These are phyloP conservation scores for Epinotia bilunana DNA, from an alignment of 2,888 invertebrate species.

Conservation along the genomic window DNA sequence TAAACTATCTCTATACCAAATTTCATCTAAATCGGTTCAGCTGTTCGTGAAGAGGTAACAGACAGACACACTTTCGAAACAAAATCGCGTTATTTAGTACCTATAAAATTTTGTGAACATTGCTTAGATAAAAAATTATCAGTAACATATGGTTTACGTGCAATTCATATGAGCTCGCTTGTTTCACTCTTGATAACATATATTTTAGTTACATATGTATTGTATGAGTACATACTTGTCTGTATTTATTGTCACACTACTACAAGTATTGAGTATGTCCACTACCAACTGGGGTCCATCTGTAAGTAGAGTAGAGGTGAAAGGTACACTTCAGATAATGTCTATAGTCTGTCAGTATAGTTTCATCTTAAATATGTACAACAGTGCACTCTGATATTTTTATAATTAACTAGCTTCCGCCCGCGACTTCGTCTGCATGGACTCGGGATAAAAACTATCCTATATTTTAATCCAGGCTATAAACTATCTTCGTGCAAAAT, in stretches of 20 bases:
- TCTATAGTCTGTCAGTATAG: neutral
- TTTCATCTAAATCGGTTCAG: no score
- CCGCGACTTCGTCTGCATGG: no score
- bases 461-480: no score
- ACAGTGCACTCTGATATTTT: neutral
- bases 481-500: no score
- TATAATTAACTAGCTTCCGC: no score
- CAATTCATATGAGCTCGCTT: neutral
- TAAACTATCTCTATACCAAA: no score
- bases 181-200: conserved; percentile 2
- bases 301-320: conserved; percentile 33
- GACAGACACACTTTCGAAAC: no score
- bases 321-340: neutral
- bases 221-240: conserved; percentile 3
- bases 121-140: neutral
- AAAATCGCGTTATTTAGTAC: neutral
- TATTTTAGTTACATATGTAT: conserved; percentile 17
- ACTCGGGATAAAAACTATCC: no score
- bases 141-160: neutral
- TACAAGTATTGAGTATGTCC: conserved; percentile 5
- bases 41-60: no score
- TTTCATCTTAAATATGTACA: neutral
- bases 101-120: conserved; percentile 9
- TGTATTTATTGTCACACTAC: conserved; percentile 8
- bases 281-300: conserved; percentile 5